Evolutionary conservation across 2,888 invertebrate species (phyloP), one percentile per base, ranked within the genome.

Genomic region (Strigamia crassipes): DNA sequence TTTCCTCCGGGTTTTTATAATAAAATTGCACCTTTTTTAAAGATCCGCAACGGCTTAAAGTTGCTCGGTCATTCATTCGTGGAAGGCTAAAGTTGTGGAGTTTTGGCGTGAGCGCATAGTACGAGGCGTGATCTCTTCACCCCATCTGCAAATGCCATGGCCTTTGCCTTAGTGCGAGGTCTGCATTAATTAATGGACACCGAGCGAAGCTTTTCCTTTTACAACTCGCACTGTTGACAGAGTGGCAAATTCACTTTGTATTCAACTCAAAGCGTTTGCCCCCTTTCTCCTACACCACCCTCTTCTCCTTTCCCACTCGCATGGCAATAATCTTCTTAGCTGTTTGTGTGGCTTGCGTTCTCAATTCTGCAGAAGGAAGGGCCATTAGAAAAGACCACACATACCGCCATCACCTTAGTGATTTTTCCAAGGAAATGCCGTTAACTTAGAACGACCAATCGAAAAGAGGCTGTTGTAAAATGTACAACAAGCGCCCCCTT

Each of bases 131-230:
- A 56, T 56, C 56, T 56, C 56, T 56, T 18, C 56, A 56, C 56
- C 56, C 56, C 56, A 56, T 56, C 56, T 56, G 56, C 56, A 56
- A 56, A 56, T 56, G 56, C 56, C 56, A 56, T 18, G 56, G 56
- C 56, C 56, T 56, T 56, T 56, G 56, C 56, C 56, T 56, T 56
- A 56, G 56, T 56, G 56, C 34, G 78, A 34, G 78, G 78, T 38
- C 38, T 23, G 79, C 79, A 79, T 79, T 79, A 79, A 79, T 79
- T 79, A 79, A 79, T 79, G 79, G 79, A 79, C 79, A 79, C 23
- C 38, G 79, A 42, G 41, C 79, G 23, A 56, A 56, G 56, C 56
- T 56, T 56, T 56, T 56, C 56, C 56, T 56, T 56, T 56, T 56
- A 56, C 56, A 56, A 18, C 56, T 56, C 56, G 56, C 56, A 56